Percentiles rank a stretch among this genome's conserved stretches.
Evolutionary conservation across 2,113 vertebrate species (phyloP).

Genomic region (Sapayoa aenigma): DNA sequence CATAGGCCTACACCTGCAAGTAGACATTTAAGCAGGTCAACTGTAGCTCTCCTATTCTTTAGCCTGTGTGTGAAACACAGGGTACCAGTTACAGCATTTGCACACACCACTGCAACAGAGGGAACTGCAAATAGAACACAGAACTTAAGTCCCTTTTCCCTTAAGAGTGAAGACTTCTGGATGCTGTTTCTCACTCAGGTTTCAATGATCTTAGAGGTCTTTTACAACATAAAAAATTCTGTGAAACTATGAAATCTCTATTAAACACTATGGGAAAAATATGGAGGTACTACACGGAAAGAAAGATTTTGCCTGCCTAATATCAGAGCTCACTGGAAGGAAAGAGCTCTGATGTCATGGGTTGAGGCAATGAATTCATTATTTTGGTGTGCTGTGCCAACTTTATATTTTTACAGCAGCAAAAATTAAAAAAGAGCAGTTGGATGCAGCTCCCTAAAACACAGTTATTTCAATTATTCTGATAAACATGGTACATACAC

Average conservation of each 20-base stretch:
- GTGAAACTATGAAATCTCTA: neutral
- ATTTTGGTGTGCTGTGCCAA: neutral
- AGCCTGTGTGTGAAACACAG: fast-evolving
- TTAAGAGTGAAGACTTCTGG: neutral
- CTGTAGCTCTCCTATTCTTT: neutral
- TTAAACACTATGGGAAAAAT: neutral
- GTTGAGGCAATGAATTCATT: neutral
- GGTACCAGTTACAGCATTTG: neutral
- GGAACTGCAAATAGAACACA: fast-evolving
- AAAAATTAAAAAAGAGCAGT: neutral
- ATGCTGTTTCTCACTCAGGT: neutral
- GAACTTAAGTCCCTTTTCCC: neutral
- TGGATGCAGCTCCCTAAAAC: neutral
- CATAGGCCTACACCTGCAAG: neutral
- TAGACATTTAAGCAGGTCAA: neutral
- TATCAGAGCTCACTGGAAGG: neutral
- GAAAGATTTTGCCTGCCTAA: neutral
- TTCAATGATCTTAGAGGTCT: neutral
- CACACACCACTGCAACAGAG: neutral
- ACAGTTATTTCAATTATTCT: neutral
- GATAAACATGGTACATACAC: neutral
- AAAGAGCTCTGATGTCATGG: neutral
- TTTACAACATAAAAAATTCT: neutral
- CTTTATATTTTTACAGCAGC: neutral
- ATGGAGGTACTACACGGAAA: neutral